Evolutionary conservation across 1,140 invertebrate species (phyloP).

Genomic region (Gryon sp.): DNA sequence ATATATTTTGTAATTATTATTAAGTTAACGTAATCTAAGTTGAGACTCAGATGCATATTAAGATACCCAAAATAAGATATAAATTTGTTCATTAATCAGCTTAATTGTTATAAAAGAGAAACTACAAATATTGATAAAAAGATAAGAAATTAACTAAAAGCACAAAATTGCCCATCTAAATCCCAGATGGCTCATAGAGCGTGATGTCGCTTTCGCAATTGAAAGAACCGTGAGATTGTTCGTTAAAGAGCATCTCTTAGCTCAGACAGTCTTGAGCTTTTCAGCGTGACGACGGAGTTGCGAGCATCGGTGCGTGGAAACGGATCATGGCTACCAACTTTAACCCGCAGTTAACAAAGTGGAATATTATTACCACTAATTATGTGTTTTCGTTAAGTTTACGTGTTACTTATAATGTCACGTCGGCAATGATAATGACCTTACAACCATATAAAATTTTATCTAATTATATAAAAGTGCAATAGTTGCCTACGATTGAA

Average conservation of each 20-base stretch:
- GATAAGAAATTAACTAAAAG: slow-evolving; percentile 10
- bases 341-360: slow-evolving; percentile 60
- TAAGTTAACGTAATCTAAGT: too few species aligned
- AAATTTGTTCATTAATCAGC: too few species aligned
- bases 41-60: too few species aligned
- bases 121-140: slow-evolving; percentile 8
- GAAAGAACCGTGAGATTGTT: slow-evolving; percentile 56
- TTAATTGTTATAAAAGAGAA: too few species aligned
- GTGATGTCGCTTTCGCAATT: slow-evolving; percentile 57
- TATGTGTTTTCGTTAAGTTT: slow-evolving; percentile 49
- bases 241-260: slow-evolving; percentile 56
- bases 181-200: slow-evolving; percentile 53
- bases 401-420: slow-evolving; percentile 13
- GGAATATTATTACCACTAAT: slow-evolving; percentile 60
- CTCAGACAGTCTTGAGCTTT: slow-evolving; percentile 56
- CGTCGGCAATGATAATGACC: slow-evolving; percentile 35
- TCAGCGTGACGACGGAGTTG: slow-evolving; percentile 53
- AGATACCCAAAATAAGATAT: too few species aligned
- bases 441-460: slow-evolving; percentile 18
- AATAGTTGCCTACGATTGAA: slow-evolving; percentile 33
- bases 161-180: slow-evolving; percentile 39
- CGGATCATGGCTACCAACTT: slow-evolving; percentile 63
- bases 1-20: too few species aligned
- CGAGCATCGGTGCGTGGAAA: slow-evolving; percentile 60
- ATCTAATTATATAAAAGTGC: slow-evolving; percentile 30